Base-by-base conservation (phyloP, 92 coral and sea anemone genomes). In the Epizoanthus stellaris region DNA sequence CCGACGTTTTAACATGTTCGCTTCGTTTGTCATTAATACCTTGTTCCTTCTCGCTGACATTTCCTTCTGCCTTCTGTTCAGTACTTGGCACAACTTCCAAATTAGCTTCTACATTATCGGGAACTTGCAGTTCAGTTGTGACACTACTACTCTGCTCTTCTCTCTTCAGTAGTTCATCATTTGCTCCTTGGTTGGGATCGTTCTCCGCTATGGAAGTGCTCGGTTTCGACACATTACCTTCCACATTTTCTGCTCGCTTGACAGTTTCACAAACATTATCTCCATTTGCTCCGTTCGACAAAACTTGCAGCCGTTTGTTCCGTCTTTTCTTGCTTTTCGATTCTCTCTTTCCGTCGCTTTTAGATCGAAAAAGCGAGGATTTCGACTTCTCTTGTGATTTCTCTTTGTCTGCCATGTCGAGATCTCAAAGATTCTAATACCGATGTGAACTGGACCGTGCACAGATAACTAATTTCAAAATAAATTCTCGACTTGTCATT, bases 391-490 rank as follows among this genome's bases (percentile, higher is more conserved):
- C 72, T 4, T 79, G 67, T 21, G 42, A 43, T 30, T 79, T 79
- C 25, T 63, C 83, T 67, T 79, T 79, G 61, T 79, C 83, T 20
- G 72, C 72, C 83, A 79, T 79, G 83, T 19, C 30, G 21, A 45
- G 16, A 64, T 21, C 20, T 68, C 42, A 68, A 38, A 38, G 5
- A 68, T 34, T 34, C 73, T n/a, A 21, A 79, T n/a, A 40, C 42
- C 25, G 71, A 77, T 79, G 83, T 63, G 83, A 79, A 79, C 83
- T 63, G 72, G 72, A 79, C 83, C 61, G 72, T 54, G 45, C 83
- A 75, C 72, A 39, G 72, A 79, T 64, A 79, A 79, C 14, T 61
- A 42, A 79, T 63, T 43, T 79, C 60, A 71, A 79, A 66, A 79
- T 42, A 79, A 60, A 14, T n/a, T 63, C 40, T 79, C 83, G n/a